phyloP scores from a whole-genome alignment of 2,888 invertebrate species.

The Eupithecia insigniata region DNA sequence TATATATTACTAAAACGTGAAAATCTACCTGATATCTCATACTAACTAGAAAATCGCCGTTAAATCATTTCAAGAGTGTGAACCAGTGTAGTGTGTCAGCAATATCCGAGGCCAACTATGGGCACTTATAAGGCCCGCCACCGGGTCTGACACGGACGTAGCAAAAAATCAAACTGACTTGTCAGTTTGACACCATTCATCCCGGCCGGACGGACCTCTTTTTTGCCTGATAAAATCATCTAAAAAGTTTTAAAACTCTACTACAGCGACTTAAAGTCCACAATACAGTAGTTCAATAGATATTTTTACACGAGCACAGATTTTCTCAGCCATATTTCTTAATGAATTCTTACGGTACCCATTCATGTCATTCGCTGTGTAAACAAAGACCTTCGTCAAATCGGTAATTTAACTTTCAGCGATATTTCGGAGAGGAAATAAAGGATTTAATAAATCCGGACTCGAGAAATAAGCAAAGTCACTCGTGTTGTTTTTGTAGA shows the following conservation, averaged over 20 bases:
- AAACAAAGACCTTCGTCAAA: constrained; percentile 78
- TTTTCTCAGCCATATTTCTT: constrained; percentile 73
- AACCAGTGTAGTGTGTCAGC: background rate
- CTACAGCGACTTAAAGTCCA: constrained; percentile 45
- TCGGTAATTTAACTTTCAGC: constrained; percentile 57
- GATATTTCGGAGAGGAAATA: constrained; percentile 52
- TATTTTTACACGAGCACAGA: constrained; percentile 46
- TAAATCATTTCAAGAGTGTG: background rate
- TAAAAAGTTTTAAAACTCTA: constrained; percentile 38
- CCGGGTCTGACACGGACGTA: constrained; percentile 59
- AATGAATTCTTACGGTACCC: constrained; percentile 77
- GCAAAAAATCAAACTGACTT: constrained; percentile 76
- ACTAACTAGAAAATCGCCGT: background rate
- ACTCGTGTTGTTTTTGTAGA: constrained; percentile 40
- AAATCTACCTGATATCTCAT: background rate
- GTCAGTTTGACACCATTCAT: constrained; percentile 83
- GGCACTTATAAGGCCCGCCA: constrained; percentile 44
- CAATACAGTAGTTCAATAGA: constrained; percentile 30
- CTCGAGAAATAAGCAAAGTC: constrained; percentile 39
- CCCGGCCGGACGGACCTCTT: constrained; percentile 68
- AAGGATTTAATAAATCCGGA: constrained; percentile 50
- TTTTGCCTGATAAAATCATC: constrained; percentile 44
- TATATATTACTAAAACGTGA: no score
- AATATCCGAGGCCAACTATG: background rate
- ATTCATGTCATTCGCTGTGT: constrained; percentile 79